These are phyloP conservation scores for Eulemur coronatus DNA, from an alignment of 2,797 vertebrate species.

Conservation along the genomic window DNA sequence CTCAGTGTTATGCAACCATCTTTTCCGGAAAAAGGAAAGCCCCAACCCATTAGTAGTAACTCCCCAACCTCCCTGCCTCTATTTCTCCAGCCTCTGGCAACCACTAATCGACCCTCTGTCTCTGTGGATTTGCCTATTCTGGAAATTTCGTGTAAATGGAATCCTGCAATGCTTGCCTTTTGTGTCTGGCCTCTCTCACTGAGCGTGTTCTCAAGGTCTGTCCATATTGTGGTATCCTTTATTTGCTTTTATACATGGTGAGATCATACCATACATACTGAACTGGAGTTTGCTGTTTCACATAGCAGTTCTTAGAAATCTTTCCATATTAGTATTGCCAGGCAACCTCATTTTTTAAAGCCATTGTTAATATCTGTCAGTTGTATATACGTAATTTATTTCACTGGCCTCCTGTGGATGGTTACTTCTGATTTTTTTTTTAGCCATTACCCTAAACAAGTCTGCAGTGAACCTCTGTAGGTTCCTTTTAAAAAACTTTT, in stretches of 20 bases:
- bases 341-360: not conserved
- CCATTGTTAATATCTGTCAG: not conserved
- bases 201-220: not conserved
- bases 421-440: not conserved
- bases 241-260: not conserved
- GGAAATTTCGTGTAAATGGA: not conserved
- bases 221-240: not conserved
- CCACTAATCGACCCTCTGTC: not conserved
- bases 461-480: not conserved
- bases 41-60: fast-evolving
- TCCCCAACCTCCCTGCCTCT: not conserved
- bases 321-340: not conserved
- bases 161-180: not conserved
- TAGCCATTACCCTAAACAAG: not conserved
- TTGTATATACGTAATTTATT: not conserved
- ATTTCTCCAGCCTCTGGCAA: not conserved
- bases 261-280: not conserved
- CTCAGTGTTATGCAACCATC: fast-evolving
- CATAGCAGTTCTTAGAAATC: not conserved
- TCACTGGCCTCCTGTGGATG: not conserved
- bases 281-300: not conserved
- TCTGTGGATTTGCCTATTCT: not conserved
- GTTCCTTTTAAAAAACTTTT: not conserved
- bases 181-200: not conserved
- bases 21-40: not conserved